phyloP scores from a whole-genome alignment of 2,797 vertebrate genomes.

The Channa striata region DNA sequence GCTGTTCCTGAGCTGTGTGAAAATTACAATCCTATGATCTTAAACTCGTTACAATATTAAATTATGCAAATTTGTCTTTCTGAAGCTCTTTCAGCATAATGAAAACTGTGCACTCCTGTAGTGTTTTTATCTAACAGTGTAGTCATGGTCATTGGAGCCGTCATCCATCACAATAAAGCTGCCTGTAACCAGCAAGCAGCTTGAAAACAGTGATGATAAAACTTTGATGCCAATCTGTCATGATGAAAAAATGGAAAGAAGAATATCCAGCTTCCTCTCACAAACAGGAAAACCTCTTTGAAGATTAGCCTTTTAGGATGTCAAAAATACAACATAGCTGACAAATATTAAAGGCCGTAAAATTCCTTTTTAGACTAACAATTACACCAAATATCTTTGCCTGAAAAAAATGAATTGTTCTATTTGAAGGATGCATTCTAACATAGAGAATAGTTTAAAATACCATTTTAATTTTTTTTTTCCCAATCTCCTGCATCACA shows the following conservation, averaged over 20 bases:
- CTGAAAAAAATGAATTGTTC: neutral
- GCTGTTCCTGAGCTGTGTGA: too few relatives aligned
- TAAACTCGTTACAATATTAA: too few relatives aligned
- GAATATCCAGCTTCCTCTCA: neutral
- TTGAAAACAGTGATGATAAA: neutral
- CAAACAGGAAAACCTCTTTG: constrained; percentile 14
- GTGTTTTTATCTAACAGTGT: neutral
- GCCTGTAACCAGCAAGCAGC: neutral
- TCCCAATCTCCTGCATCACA: constrained; percentile 6
- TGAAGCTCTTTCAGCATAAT: neutral
- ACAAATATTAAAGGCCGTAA: neutral
- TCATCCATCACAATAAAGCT: constrained; percentile 8
- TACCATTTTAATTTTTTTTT: too few relatives aligned
- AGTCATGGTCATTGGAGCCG: neutral
- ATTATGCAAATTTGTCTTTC: neutral
- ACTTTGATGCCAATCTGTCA: constrained; percentile 3
- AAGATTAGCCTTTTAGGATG: constrained; percentile 11
- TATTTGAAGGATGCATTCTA: too few relatives aligned
- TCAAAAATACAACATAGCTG: constrained; percentile 2
- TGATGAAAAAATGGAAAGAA: neutral
- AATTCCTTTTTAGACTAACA: neutral
- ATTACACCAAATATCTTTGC: neutral
- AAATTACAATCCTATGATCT: too few relatives aligned
- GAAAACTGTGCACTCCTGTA: neutral
- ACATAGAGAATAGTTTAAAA: too few relatives aligned